A percentile compares a stretch with the other conserved stretches of the same genome.
These are phyloP conservation scores for Aspidapion aeneum DNA, from an alignment of 2,888 invertebrate genomes.

Conservation along the genomic window DNA sequence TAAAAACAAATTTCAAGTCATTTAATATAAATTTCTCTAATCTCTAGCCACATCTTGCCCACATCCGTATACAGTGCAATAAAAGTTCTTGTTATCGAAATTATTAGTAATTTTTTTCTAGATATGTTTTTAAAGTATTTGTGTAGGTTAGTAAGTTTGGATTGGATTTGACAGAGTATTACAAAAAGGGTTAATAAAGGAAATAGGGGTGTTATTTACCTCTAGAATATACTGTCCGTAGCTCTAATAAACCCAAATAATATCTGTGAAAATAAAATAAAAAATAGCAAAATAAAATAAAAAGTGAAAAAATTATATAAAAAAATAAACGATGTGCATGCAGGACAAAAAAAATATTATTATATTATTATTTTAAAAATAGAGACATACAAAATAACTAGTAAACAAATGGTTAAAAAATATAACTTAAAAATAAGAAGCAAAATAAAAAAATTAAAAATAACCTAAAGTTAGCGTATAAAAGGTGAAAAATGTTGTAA, in stretches of 20 bases:
- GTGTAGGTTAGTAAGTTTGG: constrained; percentile 26
- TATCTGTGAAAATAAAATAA: constrained; percentile 34
- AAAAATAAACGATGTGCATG: constrained; percentile 19
- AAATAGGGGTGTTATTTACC: constrained; percentile 31
- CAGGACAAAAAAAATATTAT: constrained; percentile 9
- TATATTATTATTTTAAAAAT: not conserved
- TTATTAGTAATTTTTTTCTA: constrained; percentile 17
- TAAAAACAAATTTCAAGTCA: too few species aligned
- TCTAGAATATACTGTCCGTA: constrained; percentile 31
- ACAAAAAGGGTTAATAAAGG: constrained; percentile 13
- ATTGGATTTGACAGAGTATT: constrained; percentile 2
- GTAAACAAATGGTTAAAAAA: constrained; percentile 11
- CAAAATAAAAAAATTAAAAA: constrained; percentile 20
- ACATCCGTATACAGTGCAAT: too few species aligned
- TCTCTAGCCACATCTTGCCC: too few species aligned
- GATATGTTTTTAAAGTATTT: constrained; percentile 29
- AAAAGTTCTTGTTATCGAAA: too few species aligned
- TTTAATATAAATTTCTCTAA: too few species aligned
- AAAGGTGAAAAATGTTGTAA: not conserved
- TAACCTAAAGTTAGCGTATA: not conserved
- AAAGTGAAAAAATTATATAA: constrained; percentile 27
- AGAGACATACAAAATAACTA: constrained; percentile 8
- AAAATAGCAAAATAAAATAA: constrained; percentile 29
- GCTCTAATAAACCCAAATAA: constrained; percentile 28
- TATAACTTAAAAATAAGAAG: constrained; percentile 20